These are phyloP conservation scores for Pogonognathellus flavescens DNA, from an alignment of 1,140 invertebrate genomes.

Conservation along the genomic window DNA sequence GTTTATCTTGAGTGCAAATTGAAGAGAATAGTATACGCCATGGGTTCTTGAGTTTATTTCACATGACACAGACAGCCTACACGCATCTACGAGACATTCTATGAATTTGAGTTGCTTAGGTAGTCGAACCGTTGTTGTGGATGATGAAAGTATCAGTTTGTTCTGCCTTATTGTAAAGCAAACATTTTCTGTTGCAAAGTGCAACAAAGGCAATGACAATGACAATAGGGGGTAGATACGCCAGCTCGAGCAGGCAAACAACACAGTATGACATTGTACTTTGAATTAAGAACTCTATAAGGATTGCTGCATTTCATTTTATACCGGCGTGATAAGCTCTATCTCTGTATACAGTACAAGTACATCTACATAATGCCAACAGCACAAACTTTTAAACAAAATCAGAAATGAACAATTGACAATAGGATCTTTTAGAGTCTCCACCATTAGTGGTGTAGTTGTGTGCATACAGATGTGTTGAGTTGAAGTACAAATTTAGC, in stretches of 20 bases:
- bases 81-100: no score
- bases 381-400: slow-evolving; percentile 7
- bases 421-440: slow-evolving; percentile 23
- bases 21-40: no score
- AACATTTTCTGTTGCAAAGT: not conserved
- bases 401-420: slow-evolving; percentile 37
- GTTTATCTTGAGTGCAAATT: no score
- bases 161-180: not conserved
- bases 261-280: slow-evolving; percentile 31
- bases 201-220: slow-evolving; percentile 42
- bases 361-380: not conserved
- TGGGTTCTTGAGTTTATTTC: no score
- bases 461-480: not conserved
- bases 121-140: no score
- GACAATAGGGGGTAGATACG: slow-evolving; percentile 28
- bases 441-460: not conserved
- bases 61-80: no score
- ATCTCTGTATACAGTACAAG: not conserved
- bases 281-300: not conserved
- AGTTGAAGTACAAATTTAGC: not conserved
- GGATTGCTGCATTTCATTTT: not conserved
- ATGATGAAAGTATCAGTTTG: no score
- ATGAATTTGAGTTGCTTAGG: no score
- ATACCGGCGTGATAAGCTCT: slow-evolving; percentile 2
- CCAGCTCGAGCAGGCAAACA: not conserved